Evolutionary conservation across 2,888 invertebrate species (phyloP), one percentile per base, ranked within the genome.

Genomic region (Cataglyphis rosenhaueri): DNA sequence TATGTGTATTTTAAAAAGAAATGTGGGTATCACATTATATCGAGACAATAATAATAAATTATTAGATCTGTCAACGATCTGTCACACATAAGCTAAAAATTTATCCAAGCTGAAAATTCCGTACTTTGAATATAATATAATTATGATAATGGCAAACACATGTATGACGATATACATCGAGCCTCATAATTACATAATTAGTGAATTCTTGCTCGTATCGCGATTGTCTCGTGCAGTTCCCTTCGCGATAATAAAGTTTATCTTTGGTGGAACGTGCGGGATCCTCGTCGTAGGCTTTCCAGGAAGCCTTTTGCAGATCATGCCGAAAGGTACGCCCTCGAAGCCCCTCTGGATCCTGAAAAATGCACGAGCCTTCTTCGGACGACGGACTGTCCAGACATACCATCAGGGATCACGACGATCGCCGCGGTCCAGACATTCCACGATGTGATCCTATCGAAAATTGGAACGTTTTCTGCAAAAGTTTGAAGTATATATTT

Each of bases 281-380:
- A 76, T 78, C 35, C 85, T 85, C 74, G 84, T 84, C 83, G 84
- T 76, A 84, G 84, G 84, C 88, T 89, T 91, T 91, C 91, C 87
- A 86, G 86, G 92, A 92, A 91, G 88, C 88, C 91, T 68, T 91
- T 89, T 86, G 88, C 89, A 76, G 85, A 75, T 68, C 70, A 81
- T 61, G 83, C 85, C 88, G 91, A 85, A 89, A 81, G 85, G 87
- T 64, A 76, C 64, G 84, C 62, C 85, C 55, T 59, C 84, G 81
- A 70, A 75, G 83, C 70, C 83, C 75, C 81, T 35, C 57, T 75
- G 85, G 87, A 83, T 86, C 88, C 87, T 89, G 84, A 88, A 89
- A 89, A 84, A 84, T 83, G 81, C 83, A 75, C 64, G 76, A 75
- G 57, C 79, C 83, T 65, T 73, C 74, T 83, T 83, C 64, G 78